A percentile compares a stretch with the other conserved stretches of the same genome.
Evolutionary conservation across 2,888 invertebrate species (phyloP).

Genomic region (Dicycla oo): DNA sequence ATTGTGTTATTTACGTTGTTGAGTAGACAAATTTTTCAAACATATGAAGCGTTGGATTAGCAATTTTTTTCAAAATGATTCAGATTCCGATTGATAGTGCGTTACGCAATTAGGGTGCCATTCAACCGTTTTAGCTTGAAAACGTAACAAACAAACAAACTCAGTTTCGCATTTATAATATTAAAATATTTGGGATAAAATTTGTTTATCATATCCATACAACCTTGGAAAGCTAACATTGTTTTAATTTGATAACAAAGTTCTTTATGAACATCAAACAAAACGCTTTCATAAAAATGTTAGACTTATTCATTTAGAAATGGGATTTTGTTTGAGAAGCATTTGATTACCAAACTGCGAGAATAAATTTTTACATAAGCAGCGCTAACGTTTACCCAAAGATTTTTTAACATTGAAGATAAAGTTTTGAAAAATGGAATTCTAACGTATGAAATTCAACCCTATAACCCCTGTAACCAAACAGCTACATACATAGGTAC

Average conservation of each 20-base stretch:
- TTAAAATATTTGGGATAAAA: too few species aligned
- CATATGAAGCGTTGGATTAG: too few species aligned
- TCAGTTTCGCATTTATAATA: too few species aligned
- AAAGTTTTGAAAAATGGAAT: background rate
- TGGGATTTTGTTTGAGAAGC: background rate
- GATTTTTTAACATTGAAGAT: background rate
- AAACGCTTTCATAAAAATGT: background rate
- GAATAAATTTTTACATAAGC: background rate
- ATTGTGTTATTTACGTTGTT: too few species aligned
- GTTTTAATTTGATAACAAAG: conserved; percentile 7
- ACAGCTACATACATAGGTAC: background rate
- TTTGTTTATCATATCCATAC: background rate
- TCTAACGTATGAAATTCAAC: background rate
- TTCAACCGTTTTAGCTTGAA: too few species aligned
- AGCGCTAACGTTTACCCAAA: background rate
- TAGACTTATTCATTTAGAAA: background rate
- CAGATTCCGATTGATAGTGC: too few species aligned
- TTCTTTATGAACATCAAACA: background rate
- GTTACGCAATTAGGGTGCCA: too few species aligned
- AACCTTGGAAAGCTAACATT: background rate
- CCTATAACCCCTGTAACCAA: background rate
- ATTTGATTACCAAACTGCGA: background rate
- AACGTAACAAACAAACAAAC: too few species aligned
- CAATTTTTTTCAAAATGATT: too few species aligned
- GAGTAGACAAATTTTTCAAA: too few species aligned